A percentile compares a stretch with the other conserved stretches of the same genome.
These are phyloP conservation scores for Tokudaia muenninki DNA, from an alignment of 2,797 vertebrate species.

Conservation along the genomic window DNA sequence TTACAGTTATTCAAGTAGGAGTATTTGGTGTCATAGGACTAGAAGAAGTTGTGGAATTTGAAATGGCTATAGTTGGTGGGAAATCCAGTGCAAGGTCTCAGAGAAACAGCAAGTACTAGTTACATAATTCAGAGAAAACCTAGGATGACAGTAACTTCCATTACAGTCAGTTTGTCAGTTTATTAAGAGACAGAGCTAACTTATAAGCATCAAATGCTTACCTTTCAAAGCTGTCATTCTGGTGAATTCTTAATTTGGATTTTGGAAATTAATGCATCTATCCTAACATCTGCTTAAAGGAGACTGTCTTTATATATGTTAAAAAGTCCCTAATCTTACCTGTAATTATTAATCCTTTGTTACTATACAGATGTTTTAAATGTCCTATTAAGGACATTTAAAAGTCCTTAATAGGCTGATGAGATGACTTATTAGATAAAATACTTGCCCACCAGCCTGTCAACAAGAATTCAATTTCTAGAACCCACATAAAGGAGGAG, in stretches of 20 bases:
- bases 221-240: background rate
- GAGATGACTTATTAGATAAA: background rate
- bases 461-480: background rate
- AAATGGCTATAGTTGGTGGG: constrained; percentile 15
- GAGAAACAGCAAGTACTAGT: constrained; percentile 5
- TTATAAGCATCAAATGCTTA: background rate
- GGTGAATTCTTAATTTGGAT: background rate
- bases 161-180: constrained; percentile 6
- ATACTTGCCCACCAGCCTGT: background rate
- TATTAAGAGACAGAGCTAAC: constrained; percentile 8
- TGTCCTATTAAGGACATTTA: too few relatives aligned
- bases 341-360: background rate
- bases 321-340: background rate
- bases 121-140: background rate
- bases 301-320: background rate
- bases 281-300: background rate
- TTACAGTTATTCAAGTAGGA: constrained; percentile 11
- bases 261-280: constrained; percentile 12
- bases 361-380: constrained; percentile 34
- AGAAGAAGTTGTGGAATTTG: background rate
- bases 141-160: background rate
- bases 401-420: background rate
- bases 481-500: background rate
- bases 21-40: background rate
- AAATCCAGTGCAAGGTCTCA: constrained; percentile 25